phyloP scores from a whole-genome alignment of 2,797 vertebrate genomes.

The Hybognathus amarus region DNA sequence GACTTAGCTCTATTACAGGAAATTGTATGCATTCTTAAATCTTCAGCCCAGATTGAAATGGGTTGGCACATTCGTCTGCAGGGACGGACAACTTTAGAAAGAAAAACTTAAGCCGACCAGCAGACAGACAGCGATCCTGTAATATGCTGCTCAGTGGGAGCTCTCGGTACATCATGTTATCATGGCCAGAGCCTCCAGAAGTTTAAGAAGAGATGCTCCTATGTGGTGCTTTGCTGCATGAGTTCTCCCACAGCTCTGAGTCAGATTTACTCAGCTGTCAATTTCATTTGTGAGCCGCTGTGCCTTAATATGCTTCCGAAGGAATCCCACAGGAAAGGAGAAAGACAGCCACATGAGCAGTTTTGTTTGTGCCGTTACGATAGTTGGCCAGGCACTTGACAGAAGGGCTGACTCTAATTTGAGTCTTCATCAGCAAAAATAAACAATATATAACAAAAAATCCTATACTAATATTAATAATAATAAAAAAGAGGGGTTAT shows the following conservation, averaged over 20 bases:
- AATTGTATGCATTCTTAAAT: neutral
- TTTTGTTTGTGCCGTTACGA: neutral
- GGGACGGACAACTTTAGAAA: constrained; percentile 12
- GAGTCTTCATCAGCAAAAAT: constrained; percentile 36
- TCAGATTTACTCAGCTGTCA: constrained; percentile 51
- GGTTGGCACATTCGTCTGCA: constrained; percentile 17
- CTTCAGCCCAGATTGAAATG: constrained; percentile 22
- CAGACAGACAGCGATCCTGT: constrained; percentile 37
- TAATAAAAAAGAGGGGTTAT: constrained; percentile 2
- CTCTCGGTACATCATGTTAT: constrained; percentile 43
- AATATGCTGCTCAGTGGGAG: constrained; percentile 39
- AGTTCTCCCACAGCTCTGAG: constrained; percentile 38
- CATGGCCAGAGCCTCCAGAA: constrained; percentile 25
- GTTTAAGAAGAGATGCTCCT: constrained; percentile 47
- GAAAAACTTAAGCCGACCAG: constrained; percentile 32
- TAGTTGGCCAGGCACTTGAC: constrained; percentile 13
- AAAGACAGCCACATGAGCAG: constrained; percentile 15
- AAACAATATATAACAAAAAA: neutral
- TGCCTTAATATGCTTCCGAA: constrained; percentile 26
- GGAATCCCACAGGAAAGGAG: constrained; percentile 16
- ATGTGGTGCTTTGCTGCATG: constrained; percentile 43
- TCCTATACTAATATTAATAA: neutral
- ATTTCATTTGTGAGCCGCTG: constrained; percentile 42
- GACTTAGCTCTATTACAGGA: neutral
- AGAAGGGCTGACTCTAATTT: neutral